Evolutionary conservation across 1,140 invertebrate species (phyloP).

Genomic region (Dreissena polymorpha): DNA sequence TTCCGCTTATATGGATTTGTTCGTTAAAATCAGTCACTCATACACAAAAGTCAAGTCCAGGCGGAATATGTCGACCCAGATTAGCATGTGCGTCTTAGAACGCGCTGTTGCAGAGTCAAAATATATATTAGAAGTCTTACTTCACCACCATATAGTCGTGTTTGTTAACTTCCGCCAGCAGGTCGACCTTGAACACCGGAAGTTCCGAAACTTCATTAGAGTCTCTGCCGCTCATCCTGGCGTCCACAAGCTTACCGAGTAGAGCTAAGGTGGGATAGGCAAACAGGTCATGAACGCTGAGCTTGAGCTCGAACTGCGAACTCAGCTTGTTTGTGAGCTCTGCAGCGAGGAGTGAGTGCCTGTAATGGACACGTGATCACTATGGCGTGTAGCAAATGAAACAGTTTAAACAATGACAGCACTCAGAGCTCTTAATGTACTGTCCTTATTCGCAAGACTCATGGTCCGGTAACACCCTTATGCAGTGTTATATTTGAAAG

Average conservation of each 20-base stretch:
- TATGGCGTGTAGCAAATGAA: neutral
- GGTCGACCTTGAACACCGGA: slow-evolving; percentile 64
- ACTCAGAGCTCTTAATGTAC: too few relatives aligned
- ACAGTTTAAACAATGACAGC: neutral
- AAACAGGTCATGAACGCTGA: slow-evolving; percentile 79
- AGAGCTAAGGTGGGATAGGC: slow-evolving; percentile 77
- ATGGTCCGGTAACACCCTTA: too few relatives aligned
- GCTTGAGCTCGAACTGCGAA: slow-evolving; percentile 72
- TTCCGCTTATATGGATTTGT: too few relatives aligned
- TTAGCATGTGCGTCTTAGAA: too few relatives aligned
- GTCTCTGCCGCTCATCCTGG: slow-evolving; percentile 37
- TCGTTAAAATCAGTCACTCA: too few relatives aligned
- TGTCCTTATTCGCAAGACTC: too few relatives aligned
- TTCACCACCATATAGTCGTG: slow-evolving; percentile 78
- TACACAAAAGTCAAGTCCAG: too few relatives aligned
- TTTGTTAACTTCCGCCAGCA: slow-evolving; percentile 76
- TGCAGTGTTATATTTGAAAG: too few relatives aligned
- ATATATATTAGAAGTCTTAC: slow-evolving; percentile 60
- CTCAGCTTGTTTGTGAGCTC: slow-evolving; percentile 78
- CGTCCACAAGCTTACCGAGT: slow-evolving; percentile 76
- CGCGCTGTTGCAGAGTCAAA: too few relatives aligned
- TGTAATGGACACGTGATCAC: slow-evolving; percentile 53
- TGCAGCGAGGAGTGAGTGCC: slow-evolving; percentile 82
- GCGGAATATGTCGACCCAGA: too few relatives aligned
- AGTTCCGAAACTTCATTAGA: slow-evolving; percentile 27